Percentiles rank a stretch among this genome's conserved stretches.
phyloP scores from a whole-genome alignment of 2,113 vertebrate genomes.

The Mobula birostris region DNA sequence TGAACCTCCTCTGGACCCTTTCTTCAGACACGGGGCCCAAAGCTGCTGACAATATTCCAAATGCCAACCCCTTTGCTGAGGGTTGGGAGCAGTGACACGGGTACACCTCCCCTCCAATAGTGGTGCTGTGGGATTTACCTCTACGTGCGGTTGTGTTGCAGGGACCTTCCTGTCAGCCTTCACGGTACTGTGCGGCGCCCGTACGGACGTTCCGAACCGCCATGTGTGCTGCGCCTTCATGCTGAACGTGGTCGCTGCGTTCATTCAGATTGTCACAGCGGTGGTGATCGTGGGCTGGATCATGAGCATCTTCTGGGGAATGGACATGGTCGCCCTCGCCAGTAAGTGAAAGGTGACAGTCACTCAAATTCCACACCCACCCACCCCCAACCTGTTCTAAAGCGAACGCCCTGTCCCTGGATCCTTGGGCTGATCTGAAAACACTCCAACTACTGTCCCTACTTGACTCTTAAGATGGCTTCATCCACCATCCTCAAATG shows the following conservation, averaged over 20 bases:
- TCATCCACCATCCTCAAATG: too few species aligned
- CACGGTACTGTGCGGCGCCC: slow-evolving; percentile 85
- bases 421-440: too few species aligned
- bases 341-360: slow-evolving; percentile 66
- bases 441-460: too few species aligned
- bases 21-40: too few species aligned
- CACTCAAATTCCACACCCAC: background rate
- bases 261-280: slow-evolving; percentile 91
- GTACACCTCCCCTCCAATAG: too few species aligned
- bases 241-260: slow-evolving; percentile 88
- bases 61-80: too few species aligned
- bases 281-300: slow-evolving; percentile 98
- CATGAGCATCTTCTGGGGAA: slow-evolving; percentile 99
- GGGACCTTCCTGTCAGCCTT: slow-evolving; percentile 92
- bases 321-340: slow-evolving; percentile 98
- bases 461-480: too few species aligned
- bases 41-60: too few species aligned
- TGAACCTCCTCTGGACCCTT: too few species aligned
- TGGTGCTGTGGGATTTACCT: too few species aligned
- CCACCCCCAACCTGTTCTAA: background rate
- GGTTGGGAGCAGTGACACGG: too few species aligned
- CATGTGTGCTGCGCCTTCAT: slow-evolving; percentile 93
- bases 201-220: slow-evolving; percentile 79
- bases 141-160: slow-evolving; percentile 47
- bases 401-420: too few species aligned